Conservation (phyloP, 2,113 vertebrate genomes). For the Hemichromis elongatus region DNA sequence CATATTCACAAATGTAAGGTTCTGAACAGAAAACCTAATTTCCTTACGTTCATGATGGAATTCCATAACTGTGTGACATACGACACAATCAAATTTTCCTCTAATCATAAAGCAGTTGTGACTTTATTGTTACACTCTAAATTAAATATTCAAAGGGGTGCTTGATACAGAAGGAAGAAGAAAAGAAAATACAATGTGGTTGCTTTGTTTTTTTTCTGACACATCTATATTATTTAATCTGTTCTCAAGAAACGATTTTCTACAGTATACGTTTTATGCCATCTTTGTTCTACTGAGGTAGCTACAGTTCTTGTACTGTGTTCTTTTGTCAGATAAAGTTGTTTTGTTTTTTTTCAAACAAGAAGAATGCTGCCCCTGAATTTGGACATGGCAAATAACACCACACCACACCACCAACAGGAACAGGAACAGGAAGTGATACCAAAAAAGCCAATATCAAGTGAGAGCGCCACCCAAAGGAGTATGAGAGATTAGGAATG, state of each 20-base stretch:
- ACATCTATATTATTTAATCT: accelerated
- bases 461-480: not conserved
- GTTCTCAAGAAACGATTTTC: accelerated
- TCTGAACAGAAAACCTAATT: not conserved
- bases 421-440: not conserved
- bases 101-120: not conserved
- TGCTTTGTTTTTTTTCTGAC: not conserved
- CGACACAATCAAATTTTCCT: accelerated
- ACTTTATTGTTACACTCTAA: not conserved
- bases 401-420: no score
- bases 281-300: accelerated
- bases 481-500: not conserved
- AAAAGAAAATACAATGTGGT: not conserved
- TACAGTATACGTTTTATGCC: not conserved
- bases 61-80: not conserved
- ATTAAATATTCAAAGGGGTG: accelerated
- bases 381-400: not conserved
- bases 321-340: not conserved
- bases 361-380: not conserved
- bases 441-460: not conserved
- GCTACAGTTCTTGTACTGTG: not conserved
- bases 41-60: not conserved
- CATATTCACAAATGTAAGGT: not conserved
- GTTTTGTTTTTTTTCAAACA: no score
- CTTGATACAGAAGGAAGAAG: not conserved